phyloP scores from a whole-genome alignment of 2,888 invertebrate genomes.

The Conistra vaccinii region DNA sequence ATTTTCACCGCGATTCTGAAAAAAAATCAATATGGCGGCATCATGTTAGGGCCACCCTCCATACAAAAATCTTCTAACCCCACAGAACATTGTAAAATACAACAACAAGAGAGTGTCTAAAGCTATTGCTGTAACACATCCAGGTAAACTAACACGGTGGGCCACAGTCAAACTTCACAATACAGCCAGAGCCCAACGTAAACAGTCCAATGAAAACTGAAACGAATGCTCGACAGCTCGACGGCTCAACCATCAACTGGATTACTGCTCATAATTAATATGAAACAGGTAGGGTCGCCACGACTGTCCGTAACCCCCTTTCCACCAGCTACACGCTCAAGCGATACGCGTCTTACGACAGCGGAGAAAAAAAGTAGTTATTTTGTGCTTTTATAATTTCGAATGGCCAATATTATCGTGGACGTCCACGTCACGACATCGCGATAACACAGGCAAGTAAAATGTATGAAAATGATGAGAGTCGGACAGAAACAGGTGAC shows the following conservation, averaged over 20 bases:
- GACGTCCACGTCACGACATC: background rate
- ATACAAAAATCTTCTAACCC: too few species aligned
- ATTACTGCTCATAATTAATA: conserved; percentile 53
- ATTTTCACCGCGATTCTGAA: too few species aligned
- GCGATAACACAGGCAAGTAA: background rate
- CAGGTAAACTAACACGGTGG: background rate
- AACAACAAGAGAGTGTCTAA: background rate
- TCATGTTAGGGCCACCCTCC: too few species aligned
- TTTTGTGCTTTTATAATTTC: background rate
- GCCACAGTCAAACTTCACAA: conserved; percentile 50
- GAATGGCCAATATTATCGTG: background rate
- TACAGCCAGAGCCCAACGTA: conserved; percentile 39
- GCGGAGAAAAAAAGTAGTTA: background rate
- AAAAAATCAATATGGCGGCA: too few species aligned
- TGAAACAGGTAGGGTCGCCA: conserved; percentile 7
- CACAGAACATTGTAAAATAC: background rate
- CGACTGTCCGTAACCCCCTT: background rate
- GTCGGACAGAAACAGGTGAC: too few species aligned
- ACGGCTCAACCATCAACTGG: conserved; percentile 34
- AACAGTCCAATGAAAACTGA: conserved; percentile 57
- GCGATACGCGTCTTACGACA: background rate
- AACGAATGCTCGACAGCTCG: conserved; percentile 30
- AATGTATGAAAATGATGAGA: too few species aligned
- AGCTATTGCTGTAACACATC: background rate
- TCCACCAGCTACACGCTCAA: background rate